These are phyloP conservation scores for Platorchestia sp. DNA, from an alignment of 1,140 invertebrate genomes.

Conservation along the genomic window DNA sequence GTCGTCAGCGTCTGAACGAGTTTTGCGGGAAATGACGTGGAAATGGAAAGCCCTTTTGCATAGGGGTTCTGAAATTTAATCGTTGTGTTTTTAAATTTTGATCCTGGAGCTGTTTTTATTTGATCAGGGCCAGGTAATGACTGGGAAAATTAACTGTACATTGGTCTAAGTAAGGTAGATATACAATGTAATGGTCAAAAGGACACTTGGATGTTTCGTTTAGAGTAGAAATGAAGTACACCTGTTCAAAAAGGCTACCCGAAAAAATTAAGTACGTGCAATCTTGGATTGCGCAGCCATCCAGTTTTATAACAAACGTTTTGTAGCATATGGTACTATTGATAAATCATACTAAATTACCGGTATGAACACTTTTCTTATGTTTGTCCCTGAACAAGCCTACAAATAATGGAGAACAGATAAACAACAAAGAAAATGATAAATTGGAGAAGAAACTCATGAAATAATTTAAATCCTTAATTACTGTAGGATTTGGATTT, in stretches of 20 bases:
- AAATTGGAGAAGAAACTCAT: background rate
- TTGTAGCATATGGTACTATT: background rate
- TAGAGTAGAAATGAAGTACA: background rate
- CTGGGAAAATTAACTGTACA: background rate
- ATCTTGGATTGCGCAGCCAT: background rate
- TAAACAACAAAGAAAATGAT: background rate
- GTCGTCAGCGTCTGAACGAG: background rate
- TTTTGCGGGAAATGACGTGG: background rate
- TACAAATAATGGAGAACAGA: background rate
- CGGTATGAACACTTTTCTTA: too few species aligned
- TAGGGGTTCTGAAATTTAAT: background rate
- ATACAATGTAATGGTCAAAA: background rate
- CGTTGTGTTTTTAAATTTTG: background rate
- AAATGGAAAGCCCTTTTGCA: background rate
- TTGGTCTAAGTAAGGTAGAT: background rate
- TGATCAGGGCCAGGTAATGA: background rate
- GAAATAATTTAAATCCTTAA: too few species aligned
- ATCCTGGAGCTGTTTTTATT: background rate
- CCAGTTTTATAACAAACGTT: background rate
- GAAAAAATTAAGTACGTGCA: background rate
- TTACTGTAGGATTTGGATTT: too few species aligned
- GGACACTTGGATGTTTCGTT: background rate
- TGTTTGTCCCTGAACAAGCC: background rate
- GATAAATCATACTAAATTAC: too few species aligned
- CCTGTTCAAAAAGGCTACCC: background rate